phyloP scores from a whole-genome alignment of 2,888 invertebrate genomes.

The Dynastes hyllus region DNA sequence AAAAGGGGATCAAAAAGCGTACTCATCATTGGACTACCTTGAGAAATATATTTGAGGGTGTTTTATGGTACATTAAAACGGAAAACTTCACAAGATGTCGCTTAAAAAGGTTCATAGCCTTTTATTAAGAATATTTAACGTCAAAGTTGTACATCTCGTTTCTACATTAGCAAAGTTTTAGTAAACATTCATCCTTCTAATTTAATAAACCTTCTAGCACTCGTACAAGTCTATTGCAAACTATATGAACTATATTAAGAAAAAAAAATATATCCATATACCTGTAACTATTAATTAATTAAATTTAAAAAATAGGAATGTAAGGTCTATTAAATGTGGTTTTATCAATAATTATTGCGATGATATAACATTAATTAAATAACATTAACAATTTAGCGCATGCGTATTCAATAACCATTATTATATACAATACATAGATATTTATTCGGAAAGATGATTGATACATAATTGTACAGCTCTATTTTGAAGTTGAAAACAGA shows the following conservation, averaged over 20 bases:
- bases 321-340: conserved; percentile 38
- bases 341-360: conserved; percentile 48
- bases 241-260: background rate
- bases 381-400: conserved; percentile 16
- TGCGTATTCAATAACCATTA: background rate
- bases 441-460: background rate
- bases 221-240: background rate
- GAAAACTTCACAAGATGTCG: no score
- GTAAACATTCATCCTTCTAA: no score
- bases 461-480: background rate
- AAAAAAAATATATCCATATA: conserved; percentile 7
- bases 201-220: background rate
- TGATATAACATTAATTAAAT: conserved; percentile 26
- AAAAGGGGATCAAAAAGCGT: no score
- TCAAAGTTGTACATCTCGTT: no score
- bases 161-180: no score
- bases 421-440: conserved; percentile 5
- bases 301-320: conserved; percentile 23
- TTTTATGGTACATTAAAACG: no score
- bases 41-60: no score
- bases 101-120: no score
- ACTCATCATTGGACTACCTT: no score
- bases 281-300: conserved; percentile 12
- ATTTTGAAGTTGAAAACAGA: no score
- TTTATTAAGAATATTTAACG: no score